Evolutionary conservation across 2,797 vertebrate species (phyloP), one percentile per base, ranked within the genome.

Genomic region (Mycteria americana): DNA sequence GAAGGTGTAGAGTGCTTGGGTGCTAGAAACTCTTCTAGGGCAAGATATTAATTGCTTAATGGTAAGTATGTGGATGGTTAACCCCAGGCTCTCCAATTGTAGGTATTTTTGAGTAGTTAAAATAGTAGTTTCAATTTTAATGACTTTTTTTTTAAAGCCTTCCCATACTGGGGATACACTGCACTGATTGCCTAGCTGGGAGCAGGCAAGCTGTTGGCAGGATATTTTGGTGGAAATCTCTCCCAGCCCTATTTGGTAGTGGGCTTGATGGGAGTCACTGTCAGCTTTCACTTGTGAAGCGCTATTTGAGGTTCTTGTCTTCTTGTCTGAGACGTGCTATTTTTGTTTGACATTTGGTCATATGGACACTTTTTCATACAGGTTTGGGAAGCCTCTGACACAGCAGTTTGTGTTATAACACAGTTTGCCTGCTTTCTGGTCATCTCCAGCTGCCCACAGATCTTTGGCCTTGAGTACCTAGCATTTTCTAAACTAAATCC

Each of bases 81-180:
- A 91, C 77, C 41, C 57, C 27, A 27, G 41, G 31, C 31, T 90
- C 50, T 84, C 83, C 80, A 81, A 62, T 27, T 76, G 74, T 30
- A 76, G 67, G 46, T 68, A 56, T 78, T 83, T 74, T 43, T 85
- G 39, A 76, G 62, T 46, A 60, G 50, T 68, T 84, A 53, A 91
- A 91, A 78, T 54, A 77, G 16, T 25, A 30, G 10, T 39, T n/a
- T n/a, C n/a, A n/a, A n/a, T n/a, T n/a, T n/a, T n/a, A n/a, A n/a
- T n/a, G n/a, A n/a, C n/a, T n/a, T n/a, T n/a, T n/a, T n/a, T n/a
- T n/a, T n/a, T n/a, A n/a, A n/a, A n/a, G n/a, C n/a, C n/a, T n/a
- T n/a, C n/a, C n/a, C 1, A 3, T n/a, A 19, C 7, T 24, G 21
- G 62, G 45, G n/a, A 9, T 41, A 4, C 0, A 2, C 53, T 35